Conservation (phyloP, 2,113 vertebrate species). For the Sphaerodactylus townsendi region DNA sequence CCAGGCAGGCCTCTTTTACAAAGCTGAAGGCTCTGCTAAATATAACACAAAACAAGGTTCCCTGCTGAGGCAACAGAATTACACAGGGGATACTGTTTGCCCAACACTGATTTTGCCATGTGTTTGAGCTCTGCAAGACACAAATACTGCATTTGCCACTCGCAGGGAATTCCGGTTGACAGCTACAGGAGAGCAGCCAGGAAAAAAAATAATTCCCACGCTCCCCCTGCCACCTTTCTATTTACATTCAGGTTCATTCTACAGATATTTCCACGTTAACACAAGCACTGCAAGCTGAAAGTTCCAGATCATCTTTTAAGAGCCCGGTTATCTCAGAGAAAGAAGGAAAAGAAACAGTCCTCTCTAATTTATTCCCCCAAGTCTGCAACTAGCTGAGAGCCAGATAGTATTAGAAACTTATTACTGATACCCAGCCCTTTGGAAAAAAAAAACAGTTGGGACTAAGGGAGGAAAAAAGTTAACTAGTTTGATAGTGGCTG, state of each 20-base stretch:
- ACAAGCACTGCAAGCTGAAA: background rate
- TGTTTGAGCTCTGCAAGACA: background rate
- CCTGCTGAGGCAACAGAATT: conserved; percentile 1
- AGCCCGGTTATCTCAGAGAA: background rate
- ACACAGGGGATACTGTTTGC: background rate
- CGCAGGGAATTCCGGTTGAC: background rate
- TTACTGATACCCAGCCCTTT: background rate
- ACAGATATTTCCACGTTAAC: rapidly evolving
- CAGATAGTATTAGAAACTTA: background rate
- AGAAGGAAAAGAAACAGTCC: background rate
- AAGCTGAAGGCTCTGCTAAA: background rate
- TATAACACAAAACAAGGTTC: background rate
- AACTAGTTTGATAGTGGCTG: background rate
- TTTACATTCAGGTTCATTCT: background rate
- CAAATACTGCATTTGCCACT: background rate
- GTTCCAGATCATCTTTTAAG: background rate
- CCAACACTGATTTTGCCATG: background rate
- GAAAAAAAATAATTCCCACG: background rate
- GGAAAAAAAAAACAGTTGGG: too few species aligned
- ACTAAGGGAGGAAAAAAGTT: background rate
- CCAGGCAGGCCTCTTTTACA: background rate
- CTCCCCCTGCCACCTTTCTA: background rate
- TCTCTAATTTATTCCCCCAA: background rate
- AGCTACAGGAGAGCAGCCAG: background rate
- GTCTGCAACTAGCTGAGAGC: background rate